These are phyloP conservation scores for Chromobotia macracanthus DNA, from an alignment of 2,797 vertebrate species.

Conservation along the genomic window DNA sequence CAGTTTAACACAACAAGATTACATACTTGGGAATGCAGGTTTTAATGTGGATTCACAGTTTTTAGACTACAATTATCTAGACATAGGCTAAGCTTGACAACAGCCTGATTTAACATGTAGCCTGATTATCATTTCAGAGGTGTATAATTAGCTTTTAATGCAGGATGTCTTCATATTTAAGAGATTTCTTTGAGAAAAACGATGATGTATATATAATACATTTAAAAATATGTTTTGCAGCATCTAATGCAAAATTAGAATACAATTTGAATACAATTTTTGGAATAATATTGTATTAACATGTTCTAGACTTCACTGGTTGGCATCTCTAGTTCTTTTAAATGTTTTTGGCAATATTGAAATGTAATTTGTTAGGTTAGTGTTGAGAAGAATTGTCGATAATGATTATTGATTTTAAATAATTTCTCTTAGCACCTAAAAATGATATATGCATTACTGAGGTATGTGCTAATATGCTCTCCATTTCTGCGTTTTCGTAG, in stretches of 20 bases:
- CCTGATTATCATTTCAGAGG: neutral
- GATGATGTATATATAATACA: neutral
- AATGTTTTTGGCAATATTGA: neutral
- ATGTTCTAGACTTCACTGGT: neutral
- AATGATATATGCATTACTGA: neutral
- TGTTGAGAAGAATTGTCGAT: neutral
- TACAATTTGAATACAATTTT: too few relatives aligned
- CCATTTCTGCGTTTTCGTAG: neutral
- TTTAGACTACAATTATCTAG: neutral
- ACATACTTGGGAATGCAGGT: neutral
- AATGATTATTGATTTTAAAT: neutral
- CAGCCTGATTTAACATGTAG: neutral
- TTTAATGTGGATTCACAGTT: neutral
- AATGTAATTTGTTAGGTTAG: neutral
- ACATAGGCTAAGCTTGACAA: neutral
- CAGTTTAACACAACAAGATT: neutral
- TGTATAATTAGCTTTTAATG: neutral
- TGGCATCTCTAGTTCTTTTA: neutral
- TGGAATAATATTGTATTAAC: too few relatives aligned
- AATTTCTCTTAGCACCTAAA: neutral
- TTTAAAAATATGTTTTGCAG: neutral
- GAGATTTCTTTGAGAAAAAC: too few relatives aligned
- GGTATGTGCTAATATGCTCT: neutral
- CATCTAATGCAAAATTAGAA: neutral
- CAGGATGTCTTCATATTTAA: too few relatives aligned